Conservation (phyloP, 2,888 invertebrate species). For the Odontocolon sp. region DNA sequence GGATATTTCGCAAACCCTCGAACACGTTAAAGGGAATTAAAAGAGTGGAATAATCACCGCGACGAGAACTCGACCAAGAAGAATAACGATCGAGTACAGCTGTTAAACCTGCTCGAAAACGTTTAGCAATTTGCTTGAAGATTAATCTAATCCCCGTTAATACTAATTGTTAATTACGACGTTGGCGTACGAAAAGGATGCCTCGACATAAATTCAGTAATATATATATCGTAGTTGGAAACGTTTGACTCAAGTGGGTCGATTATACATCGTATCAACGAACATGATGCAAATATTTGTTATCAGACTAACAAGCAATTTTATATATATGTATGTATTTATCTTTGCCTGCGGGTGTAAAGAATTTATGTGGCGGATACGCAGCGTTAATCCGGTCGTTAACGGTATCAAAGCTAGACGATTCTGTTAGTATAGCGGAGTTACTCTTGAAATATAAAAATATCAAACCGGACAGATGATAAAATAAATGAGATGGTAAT, state of each 20-base stretch:
- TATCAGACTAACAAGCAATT: neutral
- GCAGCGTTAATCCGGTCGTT: conserved; percentile 56
- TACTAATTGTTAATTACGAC: conserved; percentile 34
- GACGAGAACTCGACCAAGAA: conserved; percentile 17
- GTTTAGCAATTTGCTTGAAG: conserved; percentile 6
- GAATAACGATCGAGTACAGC: conserved; percentile 25
- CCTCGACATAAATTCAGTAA: conserved; percentile 17
- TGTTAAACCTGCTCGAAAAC: conserved; percentile 13
- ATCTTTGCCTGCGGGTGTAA: neutral
- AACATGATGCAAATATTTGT: conserved; percentile 10
- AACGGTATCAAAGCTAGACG: conserved; percentile 49
- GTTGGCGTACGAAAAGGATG: neutral
- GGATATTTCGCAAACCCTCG: neutral
- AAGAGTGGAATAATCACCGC: conserved; percentile 31
- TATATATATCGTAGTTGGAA: too few species aligned
- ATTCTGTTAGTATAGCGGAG: conserved; percentile 34
- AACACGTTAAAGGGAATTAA: neutral
- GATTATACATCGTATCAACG: neutral
- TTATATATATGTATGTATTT: too few species aligned
- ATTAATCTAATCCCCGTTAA: conserved; percentile 38
- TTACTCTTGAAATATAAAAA: neutral
- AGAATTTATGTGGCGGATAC: conserved; percentile 37
- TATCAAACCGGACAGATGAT: neutral
- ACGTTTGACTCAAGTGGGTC: conserved; percentile 17
- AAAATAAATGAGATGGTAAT: neutral